Evolutionary conservation across 2,888 invertebrate species (phyloP).

Genomic region (Neria commutata): DNA sequence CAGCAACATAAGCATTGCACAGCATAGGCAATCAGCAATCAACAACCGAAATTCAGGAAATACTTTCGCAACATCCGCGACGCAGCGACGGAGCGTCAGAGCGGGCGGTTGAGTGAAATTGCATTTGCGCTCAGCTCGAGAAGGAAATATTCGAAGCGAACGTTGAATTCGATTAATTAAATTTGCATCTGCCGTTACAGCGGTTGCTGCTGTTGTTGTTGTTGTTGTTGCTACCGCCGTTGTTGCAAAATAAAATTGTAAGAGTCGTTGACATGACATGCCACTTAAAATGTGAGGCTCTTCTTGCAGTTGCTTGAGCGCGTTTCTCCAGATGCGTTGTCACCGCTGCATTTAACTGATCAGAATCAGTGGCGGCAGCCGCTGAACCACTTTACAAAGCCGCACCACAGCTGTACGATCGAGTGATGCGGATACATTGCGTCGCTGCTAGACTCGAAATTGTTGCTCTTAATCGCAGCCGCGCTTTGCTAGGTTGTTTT

Average conservation of each 20-base stretch:
- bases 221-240: neutral
- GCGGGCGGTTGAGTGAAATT: no score
- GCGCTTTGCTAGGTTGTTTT: conserved; percentile 9
- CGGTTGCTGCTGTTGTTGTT: neutral
- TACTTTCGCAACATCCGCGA: no score
- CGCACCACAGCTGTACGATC: neutral
- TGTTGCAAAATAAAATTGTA: neutral
- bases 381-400: neutral
- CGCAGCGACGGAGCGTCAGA: no score
- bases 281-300: no score
- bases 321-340: no score
- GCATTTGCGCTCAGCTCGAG: neutral
- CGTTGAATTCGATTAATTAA: conserved; percentile 12
- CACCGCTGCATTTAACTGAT: no score
- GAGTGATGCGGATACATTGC: neutral
- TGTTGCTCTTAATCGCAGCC: neutral
- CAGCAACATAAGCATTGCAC: no score
- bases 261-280: conserved; percentile 1
- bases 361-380: neutral
- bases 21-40: no score
- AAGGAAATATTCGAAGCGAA: neutral
- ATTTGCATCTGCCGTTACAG: conserved; percentile 7
- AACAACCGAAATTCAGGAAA: no score
- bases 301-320: no score
- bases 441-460: neutral